Conservation (phyloP, 2,888 invertebrate genomes). For the Cheilosia scutellata region DNA sequence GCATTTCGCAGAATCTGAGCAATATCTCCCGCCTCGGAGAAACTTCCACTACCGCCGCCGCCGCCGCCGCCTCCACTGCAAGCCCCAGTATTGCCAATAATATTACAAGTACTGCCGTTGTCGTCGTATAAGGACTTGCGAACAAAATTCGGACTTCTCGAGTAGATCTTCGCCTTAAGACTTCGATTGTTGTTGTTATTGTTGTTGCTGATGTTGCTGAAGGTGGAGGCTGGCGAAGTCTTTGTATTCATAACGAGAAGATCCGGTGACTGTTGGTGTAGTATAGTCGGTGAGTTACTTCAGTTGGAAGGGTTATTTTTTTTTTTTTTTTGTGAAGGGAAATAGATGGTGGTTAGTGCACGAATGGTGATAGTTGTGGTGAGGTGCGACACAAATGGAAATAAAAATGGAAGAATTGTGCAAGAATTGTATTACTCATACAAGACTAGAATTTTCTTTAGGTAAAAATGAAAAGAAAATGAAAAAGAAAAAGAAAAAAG, state of each 20-base stretch:
- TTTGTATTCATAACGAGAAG: slow-evolving; percentile 70
- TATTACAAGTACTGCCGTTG: slow-evolving; percentile 68
- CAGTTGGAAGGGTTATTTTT: slow-evolving; percentile 48
- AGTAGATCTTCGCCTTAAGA: slow-evolving; percentile 55
- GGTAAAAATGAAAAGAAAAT: slow-evolving; percentile 6
- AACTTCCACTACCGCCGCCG: slow-evolving; percentile 46
- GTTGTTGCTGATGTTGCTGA: slow-evolving; percentile 34
- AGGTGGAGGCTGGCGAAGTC: slow-evolving; percentile 40
- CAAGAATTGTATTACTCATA: slow-evolving; percentile 61
- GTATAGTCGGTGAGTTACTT: slow-evolving; percentile 70
- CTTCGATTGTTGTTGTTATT: slow-evolving; percentile 64
- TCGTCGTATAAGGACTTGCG: slow-evolving; percentile 62
- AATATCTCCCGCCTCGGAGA: slow-evolving; percentile 68
- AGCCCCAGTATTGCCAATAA: slow-evolving; percentile 73
- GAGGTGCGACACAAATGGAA: slow-evolving; percentile 60
- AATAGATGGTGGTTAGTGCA: slow-evolving; percentile 67
- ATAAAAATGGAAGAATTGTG: slow-evolving; percentile 47
- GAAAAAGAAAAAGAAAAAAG: slow-evolving; percentile 13
- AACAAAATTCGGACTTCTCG: slow-evolving; percentile 58
- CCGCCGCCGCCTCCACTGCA: slow-evolving; percentile 44
- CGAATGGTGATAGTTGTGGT: slow-evolving; percentile 60
- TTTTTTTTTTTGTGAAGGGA: slow-evolving; percentile 20
- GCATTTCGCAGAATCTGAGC: slow-evolving; percentile 70
- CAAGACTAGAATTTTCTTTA: slow-evolving; percentile 46
- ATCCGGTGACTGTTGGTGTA: slow-evolving; percentile 74